Base-by-base conservation (phyloP, 2,797 vertebrate species). In the Silurus aristotelis region DNA sequence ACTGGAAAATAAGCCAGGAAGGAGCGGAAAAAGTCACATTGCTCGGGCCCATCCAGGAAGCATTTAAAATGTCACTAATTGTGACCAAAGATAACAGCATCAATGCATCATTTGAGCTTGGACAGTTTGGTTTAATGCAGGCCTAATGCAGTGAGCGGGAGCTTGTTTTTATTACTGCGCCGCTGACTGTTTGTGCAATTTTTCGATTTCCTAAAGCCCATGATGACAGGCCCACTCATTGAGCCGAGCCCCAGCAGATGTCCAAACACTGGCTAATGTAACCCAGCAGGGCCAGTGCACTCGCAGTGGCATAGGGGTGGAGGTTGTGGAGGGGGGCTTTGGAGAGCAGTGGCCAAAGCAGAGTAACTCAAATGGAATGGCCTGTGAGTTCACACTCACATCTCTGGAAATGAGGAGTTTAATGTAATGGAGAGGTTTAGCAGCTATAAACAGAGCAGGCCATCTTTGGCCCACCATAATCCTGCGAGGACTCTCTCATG, bases 401-500 rank as follows among this genome's bases (percentile, higher is more conserved):
- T 92, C 92, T 85, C 90, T 85, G 91, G 89, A 91, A 94, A 93
- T 90, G 92, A 90, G 91, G 90, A 87, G 94, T 95, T 94, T 96
- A 97, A 98, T 96, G 96, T 94, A 95, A 92, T 89, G 89, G 92
- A 91, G 88, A 71, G 46, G 88, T 90, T 89, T 92, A 92, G 93
- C 94, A 93, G 91, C 94, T 96, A 92, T 97, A 98, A 98, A 97
- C 96, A 97, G 90, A 92, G 94, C 90, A 92, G 89, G 94, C 94
- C 95, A 94, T 95, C 94, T 95, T 96, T 91, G 90, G 92, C 94
- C 91, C 91, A 80, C 88, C 91, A 90, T 95, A 96, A 96, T 96
- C 96, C 95, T 94, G 95, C 96, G 95, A 95, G 95, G 64, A 95
- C 94, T 96, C 94, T 94, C 96, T 95, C 96, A 95, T 96, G 94